Percentiles rank a stretch among this genome's conserved stretches.
phyloP scores from a whole-genome alignment of 92 coral and sea anemone genomes.

The Siderastrea radians region DNA sequence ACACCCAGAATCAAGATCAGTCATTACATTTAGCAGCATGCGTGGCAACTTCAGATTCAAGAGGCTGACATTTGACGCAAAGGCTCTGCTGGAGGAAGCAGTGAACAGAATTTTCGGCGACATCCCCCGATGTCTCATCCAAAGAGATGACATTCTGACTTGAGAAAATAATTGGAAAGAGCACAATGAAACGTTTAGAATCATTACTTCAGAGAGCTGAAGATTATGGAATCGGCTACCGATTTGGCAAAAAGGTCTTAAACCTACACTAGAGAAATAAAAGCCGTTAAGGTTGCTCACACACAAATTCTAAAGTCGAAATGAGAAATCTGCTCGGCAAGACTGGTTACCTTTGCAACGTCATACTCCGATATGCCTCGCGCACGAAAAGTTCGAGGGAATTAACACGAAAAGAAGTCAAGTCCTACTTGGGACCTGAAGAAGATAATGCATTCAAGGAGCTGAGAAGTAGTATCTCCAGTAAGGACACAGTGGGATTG shows the following conservation, averaged over 20 bases:
- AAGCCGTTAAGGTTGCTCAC: constrained; percentile 56
- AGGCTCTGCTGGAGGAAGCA: constrained; percentile 77
- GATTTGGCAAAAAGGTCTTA: constrained; percentile 52
- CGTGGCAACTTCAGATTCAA: constrained; percentile 79
- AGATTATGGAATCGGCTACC: constrained; percentile 66
- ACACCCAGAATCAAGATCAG: too few species aligned
- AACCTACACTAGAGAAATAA: constrained; percentile 60
- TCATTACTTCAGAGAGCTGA: constrained; percentile 66
- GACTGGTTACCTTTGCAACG: constrained; percentile 70
- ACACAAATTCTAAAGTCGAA: constrained; percentile 62
- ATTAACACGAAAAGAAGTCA: constrained; percentile 61
- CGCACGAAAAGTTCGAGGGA: constrained; percentile 57
- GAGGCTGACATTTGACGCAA: constrained; percentile 74
- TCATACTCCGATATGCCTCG: constrained; percentile 75
- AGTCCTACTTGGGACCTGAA: constrained; percentile 57
- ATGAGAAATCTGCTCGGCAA: constrained; percentile 72
- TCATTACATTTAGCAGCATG: constrained; percentile 78
- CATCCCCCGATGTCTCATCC: constrained; percentile 70
- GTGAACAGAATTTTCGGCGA: constrained; percentile 72
- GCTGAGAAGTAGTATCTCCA: constrained; percentile 61
- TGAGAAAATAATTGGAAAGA: constrained; percentile 56
- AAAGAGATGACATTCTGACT: constrained; percentile 72
- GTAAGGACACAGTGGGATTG: constrained; percentile 53
- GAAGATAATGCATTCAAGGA: constrained; percentile 51
- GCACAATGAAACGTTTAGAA: constrained; percentile 53